Percentiles rank a stretch among this genome's conserved stretches.
phyloP scores from a whole-genome alignment of 1,140 invertebrate species.

The Rhynchophorus ferrugineus region DNA sequence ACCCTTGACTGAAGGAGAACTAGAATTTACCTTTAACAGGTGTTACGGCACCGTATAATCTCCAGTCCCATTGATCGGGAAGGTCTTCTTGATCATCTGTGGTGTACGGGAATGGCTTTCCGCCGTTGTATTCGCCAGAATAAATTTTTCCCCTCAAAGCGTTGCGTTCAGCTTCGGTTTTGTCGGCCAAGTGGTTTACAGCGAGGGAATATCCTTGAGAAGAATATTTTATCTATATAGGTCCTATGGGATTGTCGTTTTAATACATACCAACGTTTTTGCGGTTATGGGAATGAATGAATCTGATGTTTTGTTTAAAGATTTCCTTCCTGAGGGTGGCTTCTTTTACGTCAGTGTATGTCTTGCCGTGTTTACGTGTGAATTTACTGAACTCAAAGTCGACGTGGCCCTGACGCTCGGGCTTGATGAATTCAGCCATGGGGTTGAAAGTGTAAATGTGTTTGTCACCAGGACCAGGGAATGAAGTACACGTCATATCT shows the following conservation, averaged over 20 bases:
- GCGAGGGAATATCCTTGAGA: conserved; percentile 66
- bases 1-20: not conserved
- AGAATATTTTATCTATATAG: conserved; percentile 34
- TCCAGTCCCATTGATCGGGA: conserved; percentile 79
- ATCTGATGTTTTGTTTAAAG: conserved; percentile 84
- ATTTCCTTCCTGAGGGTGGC: conserved; percentile 64
- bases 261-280: conserved; percentile 25
- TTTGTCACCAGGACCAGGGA: conserved; percentile 77
- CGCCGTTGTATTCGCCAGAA: conserved; percentile 62
- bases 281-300: conserved; percentile 37
- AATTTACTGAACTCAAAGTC: conserved; percentile 73
- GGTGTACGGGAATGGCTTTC: conserved; percentile 68
- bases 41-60: conserved; percentile 84
- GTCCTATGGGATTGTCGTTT: not conserved
- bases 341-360: conserved; percentile 60
- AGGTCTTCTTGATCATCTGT: conserved; percentile 40
- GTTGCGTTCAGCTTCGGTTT: conserved; percentile 67
- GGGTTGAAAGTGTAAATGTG: conserved; percentile 83
- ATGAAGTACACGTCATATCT: conserved; percentile 69
- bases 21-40: conserved; percentile 72
- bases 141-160: conserved; percentile 69
- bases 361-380: conserved; percentile 61
- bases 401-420: conserved; percentile 61
- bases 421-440: conserved; percentile 83
- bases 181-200: conserved; percentile 87